Evolutionary conservation across 2,888 invertebrate species (phyloP).

Genomic region (Pediacus dermestoides): DNA sequence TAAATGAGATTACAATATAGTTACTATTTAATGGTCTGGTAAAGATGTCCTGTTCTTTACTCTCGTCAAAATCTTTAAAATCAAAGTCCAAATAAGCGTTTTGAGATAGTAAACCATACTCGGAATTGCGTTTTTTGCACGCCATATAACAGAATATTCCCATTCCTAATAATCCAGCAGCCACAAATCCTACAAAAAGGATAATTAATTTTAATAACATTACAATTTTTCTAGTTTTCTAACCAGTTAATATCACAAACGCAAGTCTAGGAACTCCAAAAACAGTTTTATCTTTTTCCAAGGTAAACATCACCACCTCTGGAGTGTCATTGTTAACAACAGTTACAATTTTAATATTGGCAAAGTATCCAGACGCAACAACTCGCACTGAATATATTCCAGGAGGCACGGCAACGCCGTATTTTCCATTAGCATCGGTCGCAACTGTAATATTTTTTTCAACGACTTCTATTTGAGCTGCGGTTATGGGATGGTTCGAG

Average conservation of each 20-base stretch:
- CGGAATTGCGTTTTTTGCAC: slow-evolving; percentile 45
- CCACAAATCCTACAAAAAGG: slow-evolving; percentile 54
- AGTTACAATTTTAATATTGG: slow-evolving; percentile 51
- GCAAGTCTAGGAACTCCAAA: slow-evolving; percentile 72
- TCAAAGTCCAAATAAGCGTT: slow-evolving; percentile 31
- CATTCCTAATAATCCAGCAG: slow-evolving; percentile 54
- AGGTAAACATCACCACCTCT: slow-evolving; percentile 63
- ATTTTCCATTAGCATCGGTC: slow-evolving; percentile 51
- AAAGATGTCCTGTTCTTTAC: slow-evolving; percentile 37
- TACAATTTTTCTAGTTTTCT: slow-evolving; percentile 1
- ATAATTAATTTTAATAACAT: slow-evolving; percentile 10
- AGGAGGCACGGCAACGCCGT: slow-evolving; percentile 51
- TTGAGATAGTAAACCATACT: slow-evolving; percentile 38
- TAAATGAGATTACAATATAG: slow-evolving; percentile 10
- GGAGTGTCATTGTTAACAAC: slow-evolving; percentile 47
- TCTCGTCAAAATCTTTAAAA: slow-evolving; percentile 32
- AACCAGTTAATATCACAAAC: slow-evolving; percentile 72
- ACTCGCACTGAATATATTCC: slow-evolving; percentile 57
- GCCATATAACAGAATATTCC: slow-evolving; percentile 57
- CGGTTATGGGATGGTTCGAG: slow-evolving; percentile 56
- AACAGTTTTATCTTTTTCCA: slow-evolving; percentile 64
- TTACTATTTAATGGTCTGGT: slow-evolving; percentile 33
- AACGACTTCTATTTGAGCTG: slow-evolving; percentile 52
- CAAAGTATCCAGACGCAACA: slow-evolving; percentile 58
- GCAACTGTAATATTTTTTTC: slow-evolving; percentile 47